Evolutionary conservation across 2,797 vertebrate genomes (phyloP), one percentile per base, ranked within the genome.

Genomic region (Sebastes hopkinsi): DNA sequence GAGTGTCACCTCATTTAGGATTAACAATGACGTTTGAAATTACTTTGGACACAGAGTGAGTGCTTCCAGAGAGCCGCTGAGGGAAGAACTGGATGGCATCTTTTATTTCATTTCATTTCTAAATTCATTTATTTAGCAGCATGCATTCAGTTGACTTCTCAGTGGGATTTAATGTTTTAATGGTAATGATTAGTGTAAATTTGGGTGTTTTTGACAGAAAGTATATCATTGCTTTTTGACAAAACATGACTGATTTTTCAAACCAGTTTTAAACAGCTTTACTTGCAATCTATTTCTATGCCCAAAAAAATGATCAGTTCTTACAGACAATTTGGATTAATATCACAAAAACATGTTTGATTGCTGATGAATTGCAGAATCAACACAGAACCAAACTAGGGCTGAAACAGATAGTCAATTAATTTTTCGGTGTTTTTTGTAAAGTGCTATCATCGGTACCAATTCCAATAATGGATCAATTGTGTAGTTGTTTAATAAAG

Each of bases 1-100:
- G 52, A 90, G 82, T 82, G 68, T 82, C 87, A 88, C 83, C 69
- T 91, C 83, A 86, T 87, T 92, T 86, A 83, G 83, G 85, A 91
- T 93, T 82, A 92, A 88, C 74, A 56, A 65, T 68, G 75, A 69
- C 10, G 27, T 81, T 67, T 71, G 56, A 83, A 91, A 85, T 90
- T n/a, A 88, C 76, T 88, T 87, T 68, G 69, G 81, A 88, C 74
- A 84, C 58, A 42, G 25, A 58, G 46, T 25, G 62, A 77, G 69
- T 58, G 18, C 60, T 71, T 76, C 61, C 82, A 80, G 46, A 82
- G 68, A 16, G 32, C 58, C 18, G 1, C 52, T 38, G 68, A 36
- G 42, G 55, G 20, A 14, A 18, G 29, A 59, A 34, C 60, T 13
- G 27, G 36, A 60, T 70, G 32, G 38, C 55, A 29, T 66, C 46